A percentile compares a stretch with the other conserved stretches of the same genome.
Conservation (phyloP, 1,140 invertebrate species). For the Hydropsyche tenuis region DNA sequence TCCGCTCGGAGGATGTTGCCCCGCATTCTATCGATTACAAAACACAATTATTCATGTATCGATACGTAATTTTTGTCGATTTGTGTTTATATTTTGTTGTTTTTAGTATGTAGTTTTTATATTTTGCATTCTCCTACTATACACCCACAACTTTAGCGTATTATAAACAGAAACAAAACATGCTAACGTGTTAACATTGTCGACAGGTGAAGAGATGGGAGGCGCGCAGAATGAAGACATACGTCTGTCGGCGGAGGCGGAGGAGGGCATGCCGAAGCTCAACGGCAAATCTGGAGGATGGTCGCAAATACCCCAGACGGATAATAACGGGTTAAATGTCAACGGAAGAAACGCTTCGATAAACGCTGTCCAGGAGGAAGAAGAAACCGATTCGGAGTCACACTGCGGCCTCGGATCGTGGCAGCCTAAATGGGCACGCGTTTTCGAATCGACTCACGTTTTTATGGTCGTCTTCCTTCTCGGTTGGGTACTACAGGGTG, state of each 20-base stretch:
- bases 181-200: background rate
- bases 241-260: slow-evolving; percentile 5
- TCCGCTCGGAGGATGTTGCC: too few relatives aligned
- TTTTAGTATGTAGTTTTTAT: too few relatives aligned
- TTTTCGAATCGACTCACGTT: slow-evolving; percentile 85
- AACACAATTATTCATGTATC: too few relatives aligned
- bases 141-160: too few relatives aligned
- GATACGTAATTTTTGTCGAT: too few relatives aligned
- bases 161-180: background rate
- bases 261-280: slow-evolving; percentile 13
- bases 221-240: slow-evolving; percentile 7
- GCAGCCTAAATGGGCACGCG: slow-evolving; percentile 73
- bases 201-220: slow-evolving; percentile 25
- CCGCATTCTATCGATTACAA: too few relatives aligned
- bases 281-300: slow-evolving; percentile 39
- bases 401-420: slow-evolving; percentile 75
- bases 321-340: slow-evolving; percentile 23
- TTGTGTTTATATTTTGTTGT: too few relatives aligned
- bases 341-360: slow-evolving; percentile 17
- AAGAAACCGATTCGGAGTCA: slow-evolving; percentile 60
- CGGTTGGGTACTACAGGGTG: slow-evolving; percentile 89
- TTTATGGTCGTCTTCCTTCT: slow-evolving; percentile 89
- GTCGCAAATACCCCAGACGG: slow-evolving; percentile 32
- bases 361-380: slow-evolving; percentile 42
- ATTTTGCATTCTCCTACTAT: too few relatives aligned